phyloP scores from a whole-genome alignment of 2,888 invertebrate genomes.

The Brachylomia viminalis region DNA sequence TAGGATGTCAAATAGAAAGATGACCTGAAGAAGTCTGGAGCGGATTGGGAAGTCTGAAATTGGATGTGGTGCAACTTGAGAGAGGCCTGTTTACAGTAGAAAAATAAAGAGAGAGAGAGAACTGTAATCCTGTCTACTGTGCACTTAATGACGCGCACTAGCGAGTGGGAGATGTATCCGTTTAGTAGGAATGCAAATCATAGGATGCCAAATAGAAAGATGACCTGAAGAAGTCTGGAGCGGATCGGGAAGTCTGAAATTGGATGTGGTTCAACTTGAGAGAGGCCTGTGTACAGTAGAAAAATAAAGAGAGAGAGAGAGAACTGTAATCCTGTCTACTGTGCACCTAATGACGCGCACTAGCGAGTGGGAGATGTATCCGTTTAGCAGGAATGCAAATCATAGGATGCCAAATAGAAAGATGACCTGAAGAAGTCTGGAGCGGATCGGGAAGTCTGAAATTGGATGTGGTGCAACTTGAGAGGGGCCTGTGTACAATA shows the following conservation, averaged over 20 bases:
- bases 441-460: background rate
- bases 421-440: background rate
- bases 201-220: background rate
- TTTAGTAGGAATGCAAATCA: background rate
- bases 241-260: background rate
- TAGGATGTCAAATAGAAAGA: background rate
- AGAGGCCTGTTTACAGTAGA: background rate
- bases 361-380: background rate
- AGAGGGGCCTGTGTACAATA: background rate
- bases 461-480: background rate
- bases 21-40: background rate
- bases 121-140: background rate
- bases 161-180: background rate
- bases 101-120: background rate
- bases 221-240: background rate
- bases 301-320: background rate
- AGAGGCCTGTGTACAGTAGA: background rate
- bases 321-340: background rate
- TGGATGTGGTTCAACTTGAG: background rate
- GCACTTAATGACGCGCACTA: background rate
- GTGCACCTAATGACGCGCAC: background rate
- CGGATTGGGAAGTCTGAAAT: background rate
- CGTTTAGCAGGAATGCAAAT: background rate
- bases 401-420: background rate
- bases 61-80: background rate